A percentile compares a stretch with the other conserved stretches of the same genome.
Evolutionary conservation across 2,888 invertebrate genomes (phyloP).

Genomic region (Drosophila eohydei): DNA sequence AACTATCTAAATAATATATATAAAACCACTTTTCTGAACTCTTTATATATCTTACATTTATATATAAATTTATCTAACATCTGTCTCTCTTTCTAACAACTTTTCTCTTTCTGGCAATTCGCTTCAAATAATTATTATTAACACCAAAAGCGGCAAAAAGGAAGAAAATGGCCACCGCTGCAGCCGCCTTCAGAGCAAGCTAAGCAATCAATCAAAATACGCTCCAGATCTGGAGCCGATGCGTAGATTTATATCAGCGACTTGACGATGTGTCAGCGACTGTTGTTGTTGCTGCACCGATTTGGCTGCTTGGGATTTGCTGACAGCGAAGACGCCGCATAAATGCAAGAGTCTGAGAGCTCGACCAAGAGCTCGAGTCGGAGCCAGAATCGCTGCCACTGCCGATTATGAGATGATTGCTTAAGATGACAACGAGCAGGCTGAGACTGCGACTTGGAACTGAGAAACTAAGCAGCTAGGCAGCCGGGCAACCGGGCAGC

Average conservation of each 20-base stretch:
- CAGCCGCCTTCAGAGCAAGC: slow-evolving; percentile 32
- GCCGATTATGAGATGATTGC: slow-evolving; percentile 80
- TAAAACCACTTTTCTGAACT: neutral
- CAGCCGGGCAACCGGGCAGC: neutral
- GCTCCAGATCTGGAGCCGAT: slow-evolving; percentile 61
- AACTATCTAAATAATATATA: neutral
- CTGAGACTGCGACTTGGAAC: slow-evolving; percentile 47
- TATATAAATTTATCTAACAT: neutral
- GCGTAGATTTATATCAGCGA: slow-evolving; percentile 70
- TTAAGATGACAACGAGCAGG: slow-evolving; percentile 79
- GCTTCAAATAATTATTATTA: slow-evolving; percentile 71
- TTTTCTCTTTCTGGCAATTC: slow-evolving; percentile 29
- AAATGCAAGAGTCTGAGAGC: slow-evolving; percentile 38
- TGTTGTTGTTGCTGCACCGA: slow-evolving; percentile 46
- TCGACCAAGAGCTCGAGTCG: slow-evolving; percentile 8
- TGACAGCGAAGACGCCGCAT: slow-evolving; percentile 56
- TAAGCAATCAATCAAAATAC: slow-evolving; percentile 65
- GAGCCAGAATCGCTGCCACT: slow-evolving; percentile 59
- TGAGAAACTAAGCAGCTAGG: slow-evolving; percentile 5
- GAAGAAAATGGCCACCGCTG: slow-evolving; percentile 23
- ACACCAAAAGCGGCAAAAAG: slow-evolving; percentile 67
- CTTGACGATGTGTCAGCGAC: slow-evolving; percentile 61
- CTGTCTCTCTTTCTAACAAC: neutral
- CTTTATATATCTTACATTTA: neutral
- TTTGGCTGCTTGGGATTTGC: slow-evolving; percentile 50